Evolutionary conservation across 1,140 invertebrate genomes (phyloP), one percentile per base, ranked within the genome.

Genomic region (Drepana arcuata): DNA sequence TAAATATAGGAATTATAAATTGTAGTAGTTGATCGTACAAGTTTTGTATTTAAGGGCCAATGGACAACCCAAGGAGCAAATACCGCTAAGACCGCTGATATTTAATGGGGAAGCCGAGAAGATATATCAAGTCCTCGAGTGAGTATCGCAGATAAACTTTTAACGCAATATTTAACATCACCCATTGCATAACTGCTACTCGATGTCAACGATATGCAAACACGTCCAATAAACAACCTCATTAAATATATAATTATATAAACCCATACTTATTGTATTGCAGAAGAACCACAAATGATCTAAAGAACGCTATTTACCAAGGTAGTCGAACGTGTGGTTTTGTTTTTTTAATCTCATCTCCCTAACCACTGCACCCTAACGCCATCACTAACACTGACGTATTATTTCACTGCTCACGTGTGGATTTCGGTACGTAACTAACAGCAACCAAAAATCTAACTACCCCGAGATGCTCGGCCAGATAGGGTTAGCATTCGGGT

Each of bases 21-120:
- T n/a, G n/a, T n/a, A n/a, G n/a, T n/a, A n/a, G n/a, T n/a, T n/a
- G n/a, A n/a, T n/a, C n/a, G n/a, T n/a, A n/a, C n/a, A n/a, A n/a
- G n/a, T n/a, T n/a, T n/a, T n/a, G n/a, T 26, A n/a, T 10, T 63
- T 30, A 45, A 81, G 77, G 36, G 70, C 74, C 13, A 81, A 81
- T 23, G 77, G 77, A 36, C 77, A 81, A 49, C 66, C 74, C 1
- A 81, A 79, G 59, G 92, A 93, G 59, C 89, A 87, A 55, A 93
- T 94, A 66, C 92, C 92, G 11, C 73, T 94, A 53, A 84, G 91
- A 41, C 91, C 92, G 14, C 80, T 94, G 18, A 87, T 90, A 50
- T 86, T 91, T 32, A 91, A 90, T 56, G 88, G 88, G 14, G 89
- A 90, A 59, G 81, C 86, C 16, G 85, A 88, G 29, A 86, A 84